Conservation (phyloP, 2,888 invertebrate genomes). For the Callimorpha dominula region DNA sequence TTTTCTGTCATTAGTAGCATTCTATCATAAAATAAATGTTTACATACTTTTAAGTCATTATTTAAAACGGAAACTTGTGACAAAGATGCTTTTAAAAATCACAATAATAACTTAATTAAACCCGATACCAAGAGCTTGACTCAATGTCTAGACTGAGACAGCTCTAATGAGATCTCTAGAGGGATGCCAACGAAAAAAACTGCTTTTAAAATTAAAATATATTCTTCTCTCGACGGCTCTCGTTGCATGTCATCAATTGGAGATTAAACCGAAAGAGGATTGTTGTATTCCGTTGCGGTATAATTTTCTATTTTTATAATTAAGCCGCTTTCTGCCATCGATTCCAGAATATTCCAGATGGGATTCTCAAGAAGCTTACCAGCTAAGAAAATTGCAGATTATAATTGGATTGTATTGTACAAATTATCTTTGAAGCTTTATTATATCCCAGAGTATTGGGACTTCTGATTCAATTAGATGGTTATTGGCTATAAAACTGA, state of each 20-base stretch:
- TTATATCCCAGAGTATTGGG: conserved; percentile 12
- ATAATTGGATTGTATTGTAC: conserved; percentile 23
- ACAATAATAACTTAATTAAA: conserved; percentile 46
- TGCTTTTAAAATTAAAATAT: conserved; percentile 75
- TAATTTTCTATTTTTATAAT: conserved; percentile 57
- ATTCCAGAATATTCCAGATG: conserved; percentile 27
- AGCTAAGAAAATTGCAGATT: conserved; percentile 19
- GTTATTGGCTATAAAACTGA: not conserved
- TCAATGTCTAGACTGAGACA: conserved; percentile 46
- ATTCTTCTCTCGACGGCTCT: conserved; percentile 58
- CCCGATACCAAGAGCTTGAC: conserved; percentile 33
- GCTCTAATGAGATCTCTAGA: conserved; percentile 73
- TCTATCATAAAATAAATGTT: not conserved
- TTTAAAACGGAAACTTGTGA: not conserved
- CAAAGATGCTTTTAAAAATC: conserved; percentile 40
- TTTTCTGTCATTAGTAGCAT: not conserved
- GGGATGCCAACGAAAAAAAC: conserved; percentile 64
- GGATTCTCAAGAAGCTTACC: conserved; percentile 17
- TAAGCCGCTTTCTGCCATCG: conserved; percentile 54
- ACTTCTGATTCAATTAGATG: conserved; percentile 13
- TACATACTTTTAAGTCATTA: not conserved
- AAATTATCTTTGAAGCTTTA: conserved; percentile 8
- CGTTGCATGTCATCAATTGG: conserved; percentile 69
- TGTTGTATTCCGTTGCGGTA: conserved; percentile 50
- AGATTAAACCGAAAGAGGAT: conserved; percentile 73